Conservation (phyloP, 1,140 invertebrate genomes). For the Mamestra configurata region DNA sequence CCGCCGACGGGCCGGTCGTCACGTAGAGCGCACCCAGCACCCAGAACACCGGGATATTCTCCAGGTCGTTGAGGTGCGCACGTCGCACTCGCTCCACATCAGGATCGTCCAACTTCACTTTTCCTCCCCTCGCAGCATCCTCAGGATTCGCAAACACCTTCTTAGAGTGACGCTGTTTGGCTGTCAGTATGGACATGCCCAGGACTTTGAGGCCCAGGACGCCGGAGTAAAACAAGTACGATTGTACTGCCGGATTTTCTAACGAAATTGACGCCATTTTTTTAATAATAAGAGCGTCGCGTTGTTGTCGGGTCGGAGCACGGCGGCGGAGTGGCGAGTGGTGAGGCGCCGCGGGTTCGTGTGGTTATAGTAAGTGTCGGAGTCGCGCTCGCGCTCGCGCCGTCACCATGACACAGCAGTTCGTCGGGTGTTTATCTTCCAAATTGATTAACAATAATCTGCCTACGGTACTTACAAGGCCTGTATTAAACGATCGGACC, state of each 20-base stretch:
- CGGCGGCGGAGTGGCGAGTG: slow-evolving; percentile 15
- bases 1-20: slow-evolving; percentile 88
- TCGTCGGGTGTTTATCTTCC: neutral
- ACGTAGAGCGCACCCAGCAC: slow-evolving; percentile 90
- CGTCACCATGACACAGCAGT: neutral
- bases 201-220: slow-evolving; percentile 88
- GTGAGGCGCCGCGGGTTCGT: slow-evolving; percentile 1
- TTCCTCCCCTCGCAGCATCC: slow-evolving; percentile 71
- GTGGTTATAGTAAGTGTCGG: too few relatives aligned
- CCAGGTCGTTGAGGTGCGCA: slow-evolving; percentile 93
- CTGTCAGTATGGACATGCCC: slow-evolving; percentile 86
- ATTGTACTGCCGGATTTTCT: slow-evolving; percentile 80
- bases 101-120: slow-evolving; percentile 87
- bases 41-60: slow-evolving; percentile 92
- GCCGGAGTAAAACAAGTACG: slow-evolving; percentile 86
- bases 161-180: slow-evolving; percentile 64
- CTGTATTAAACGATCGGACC: too few relatives aligned
- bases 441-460: too few relatives aligned
- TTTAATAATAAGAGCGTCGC: slow-evolving; percentile 9
- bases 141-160: slow-evolving; percentile 80
- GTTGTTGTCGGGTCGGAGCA: neutral
- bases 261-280: slow-evolving; percentile 67
- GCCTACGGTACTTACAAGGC: too few relatives aligned
- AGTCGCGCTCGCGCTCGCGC: too few relatives aligned
- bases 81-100: slow-evolving; percentile 89